Percentiles rank a stretch among this genome's conserved stretches.
These are phyloP conservation scores for Lepilemur septentrionalis DNA, from an alignment of 2,797 vertebrate species.

Conservation along the genomic window DNA sequence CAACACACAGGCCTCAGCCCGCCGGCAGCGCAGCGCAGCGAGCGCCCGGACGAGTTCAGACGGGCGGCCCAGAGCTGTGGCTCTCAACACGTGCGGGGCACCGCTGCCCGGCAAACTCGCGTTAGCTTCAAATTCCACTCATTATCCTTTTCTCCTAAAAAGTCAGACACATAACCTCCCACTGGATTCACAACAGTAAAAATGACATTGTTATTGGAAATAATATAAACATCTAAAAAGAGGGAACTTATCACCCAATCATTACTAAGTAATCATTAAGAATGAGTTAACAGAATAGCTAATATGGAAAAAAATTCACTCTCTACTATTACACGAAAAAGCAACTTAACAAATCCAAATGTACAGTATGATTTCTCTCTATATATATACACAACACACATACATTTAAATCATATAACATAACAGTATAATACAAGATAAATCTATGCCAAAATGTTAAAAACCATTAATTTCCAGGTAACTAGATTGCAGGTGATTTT, in stretches of 20 bases:
- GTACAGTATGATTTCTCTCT: not conserved
- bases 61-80: slow-evolving; percentile 35
- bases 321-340: not conserved
- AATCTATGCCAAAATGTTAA: not conserved
- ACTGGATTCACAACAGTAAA: not conserved
- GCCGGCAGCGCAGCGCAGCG: slow-evolving; percentile 1
- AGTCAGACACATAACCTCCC: not conserved
- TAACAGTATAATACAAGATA: not conserved
- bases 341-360: not conserved
- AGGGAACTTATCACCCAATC: not conserved
- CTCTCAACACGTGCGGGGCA: slow-evolving; percentile 43
- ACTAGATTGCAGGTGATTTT: not conserved
- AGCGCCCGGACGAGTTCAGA: not conserved
- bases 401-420: not conserved
- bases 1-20: slow-evolving; percentile 37
- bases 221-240: not conserved
- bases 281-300: not conserved
- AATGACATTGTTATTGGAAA: not conserved
- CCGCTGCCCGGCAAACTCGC: slow-evolving; percentile 45
- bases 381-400: not conserved
- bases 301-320: not conserved
- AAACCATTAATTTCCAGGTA: not conserved
- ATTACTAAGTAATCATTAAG: not conserved
- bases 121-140: slow-evolving; percentile 47
- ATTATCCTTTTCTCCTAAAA: slow-evolving; percentile 29